Percentiles rank a stretch among this genome's conserved stretches.
These are phyloP conservation scores for Troglohyphantes excavatus DNA, from an alignment of 2,888 invertebrate genomes.

Conservation along the genomic window DNA sequence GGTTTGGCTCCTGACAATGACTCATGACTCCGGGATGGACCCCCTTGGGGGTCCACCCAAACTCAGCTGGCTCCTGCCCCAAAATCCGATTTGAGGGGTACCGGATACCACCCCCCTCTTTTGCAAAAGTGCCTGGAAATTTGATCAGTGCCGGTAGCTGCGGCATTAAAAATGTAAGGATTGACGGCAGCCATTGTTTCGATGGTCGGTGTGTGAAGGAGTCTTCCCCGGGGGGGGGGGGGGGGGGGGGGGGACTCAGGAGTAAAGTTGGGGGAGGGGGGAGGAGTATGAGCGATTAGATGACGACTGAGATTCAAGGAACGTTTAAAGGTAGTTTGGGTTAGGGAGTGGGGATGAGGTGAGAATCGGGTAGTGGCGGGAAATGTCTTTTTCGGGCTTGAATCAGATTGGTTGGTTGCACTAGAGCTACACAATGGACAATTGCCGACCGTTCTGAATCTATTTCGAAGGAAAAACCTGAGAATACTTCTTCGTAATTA, in stretches of 20 bases:
- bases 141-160: slow-evolving; percentile 62
- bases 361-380: too few species aligned
- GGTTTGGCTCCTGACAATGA: slow-evolving; percentile 72
- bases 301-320: slow-evolving; percentile 63
- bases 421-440: too few species aligned
- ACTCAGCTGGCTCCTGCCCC: slow-evolving; percentile 53
- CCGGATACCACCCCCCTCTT: slow-evolving; percentile 19
- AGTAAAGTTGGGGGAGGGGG: too few species aligned
- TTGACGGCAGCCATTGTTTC: slow-evolving; percentile 19
- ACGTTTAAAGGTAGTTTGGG: slow-evolving; percentile 55
- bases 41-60: slow-evolving; percentile 38
- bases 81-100: slow-evolving; percentile 69
- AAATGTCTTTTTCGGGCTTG: too few species aligned
- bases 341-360: too few species aligned
- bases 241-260: too few species aligned
- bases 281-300: slow-evolving; percentile 61
- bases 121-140: slow-evolving; percentile 70
- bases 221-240: slow-evolving; percentile 27
- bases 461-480: too few species aligned
- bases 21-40: slow-evolving; percentile 67
- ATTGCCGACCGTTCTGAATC: too few species aligned
- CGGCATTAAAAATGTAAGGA: slow-evolving; percentile 66
- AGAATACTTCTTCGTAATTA: too few species aligned
- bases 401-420: too few species aligned
- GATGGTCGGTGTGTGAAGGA: slow-evolving; percentile 42